Evolutionary conservation across 2,797 vertebrate genomes (phyloP).

Genomic region (Propithecus deckenii): DNA sequence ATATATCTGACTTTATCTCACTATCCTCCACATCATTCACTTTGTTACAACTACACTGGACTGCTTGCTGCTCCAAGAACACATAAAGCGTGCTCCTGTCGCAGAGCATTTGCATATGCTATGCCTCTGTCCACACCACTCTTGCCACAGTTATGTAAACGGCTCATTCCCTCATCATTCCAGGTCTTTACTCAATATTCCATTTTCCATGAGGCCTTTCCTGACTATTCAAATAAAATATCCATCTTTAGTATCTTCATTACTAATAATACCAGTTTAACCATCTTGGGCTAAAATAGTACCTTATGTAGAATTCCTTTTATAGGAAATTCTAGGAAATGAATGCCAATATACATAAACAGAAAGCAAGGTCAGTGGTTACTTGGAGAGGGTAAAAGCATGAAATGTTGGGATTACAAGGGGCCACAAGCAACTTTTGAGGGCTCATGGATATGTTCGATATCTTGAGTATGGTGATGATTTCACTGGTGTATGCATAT

Average conservation of each 20-base stretch:
- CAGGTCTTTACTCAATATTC: not conserved
- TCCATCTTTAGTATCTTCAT: not conserved
- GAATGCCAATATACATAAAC: not conserved
- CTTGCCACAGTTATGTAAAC: not conserved
- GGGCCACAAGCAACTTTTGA: not conserved
- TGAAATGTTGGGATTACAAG: not conserved
- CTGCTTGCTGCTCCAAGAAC: not conserved
- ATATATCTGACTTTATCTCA: not conserved
- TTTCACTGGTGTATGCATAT: not conserved
- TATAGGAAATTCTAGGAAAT: not conserved
- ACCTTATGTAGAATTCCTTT: not conserved
- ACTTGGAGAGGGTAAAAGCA: not conserved
- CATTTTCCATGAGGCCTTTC: not conserved
- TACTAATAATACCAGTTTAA: not conserved
- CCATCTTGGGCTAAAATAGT: not conserved
- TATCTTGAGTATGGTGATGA: not conserved
- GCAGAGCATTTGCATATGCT: not conserved
- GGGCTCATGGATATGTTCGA: not conserved
- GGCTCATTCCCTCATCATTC: not conserved
- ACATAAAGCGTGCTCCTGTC: not conserved
- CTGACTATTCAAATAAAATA: not conserved
- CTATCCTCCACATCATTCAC: not conserved
- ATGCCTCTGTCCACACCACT: not conserved
- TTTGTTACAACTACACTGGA: not conserved
- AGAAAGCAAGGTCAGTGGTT: not conserved